phyloP scores from a whole-genome alignment of 2,797 vertebrate species.

The Pipistrellus nathusii region DNA sequence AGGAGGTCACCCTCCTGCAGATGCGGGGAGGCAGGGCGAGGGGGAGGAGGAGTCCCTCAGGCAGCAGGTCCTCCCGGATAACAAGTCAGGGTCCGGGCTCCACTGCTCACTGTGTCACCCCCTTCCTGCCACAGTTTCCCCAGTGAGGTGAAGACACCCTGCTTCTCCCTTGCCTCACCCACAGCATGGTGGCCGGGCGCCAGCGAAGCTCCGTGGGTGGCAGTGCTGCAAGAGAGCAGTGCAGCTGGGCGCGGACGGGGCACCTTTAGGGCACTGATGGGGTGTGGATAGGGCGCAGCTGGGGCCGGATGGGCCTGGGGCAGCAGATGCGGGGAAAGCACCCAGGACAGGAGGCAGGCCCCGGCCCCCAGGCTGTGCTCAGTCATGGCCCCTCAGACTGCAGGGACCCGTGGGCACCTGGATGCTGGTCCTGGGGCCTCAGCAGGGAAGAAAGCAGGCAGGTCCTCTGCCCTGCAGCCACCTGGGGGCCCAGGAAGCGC shows the following conservation, averaged over 20 bases:
- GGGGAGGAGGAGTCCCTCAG: neutral
- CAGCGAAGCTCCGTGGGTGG: fast-evolving
- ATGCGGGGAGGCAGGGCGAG: neutral
- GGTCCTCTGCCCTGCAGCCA: neutral
- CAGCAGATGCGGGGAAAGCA: neutral
- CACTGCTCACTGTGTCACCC: neutral
- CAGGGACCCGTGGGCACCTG: neutral
- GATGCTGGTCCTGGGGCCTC: neutral
- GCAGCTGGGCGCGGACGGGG: neutral
- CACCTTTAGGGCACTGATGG: fast-evolving
- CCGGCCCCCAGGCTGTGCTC: neutral
- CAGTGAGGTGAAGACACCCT: neutral
- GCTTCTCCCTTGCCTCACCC: neutral
- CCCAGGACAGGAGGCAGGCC: neutral
- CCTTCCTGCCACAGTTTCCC: neutral
- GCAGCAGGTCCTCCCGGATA: neutral
- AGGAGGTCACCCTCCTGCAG: fast-evolving
- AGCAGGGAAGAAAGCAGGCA: neutral
- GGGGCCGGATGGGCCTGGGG: neutral
- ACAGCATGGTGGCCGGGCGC: fast-evolving
- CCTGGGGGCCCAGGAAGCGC: neutral
- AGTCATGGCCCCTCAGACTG: neutral
- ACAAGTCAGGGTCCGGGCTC: neutral
- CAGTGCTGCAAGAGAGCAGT: neutral
- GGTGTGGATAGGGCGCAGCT: too few relatives aligned